These are phyloP conservation scores for Drosophila triauraria DNA, from an alignment of 1,140 invertebrate genomes.

Conservation along the genomic window DNA sequence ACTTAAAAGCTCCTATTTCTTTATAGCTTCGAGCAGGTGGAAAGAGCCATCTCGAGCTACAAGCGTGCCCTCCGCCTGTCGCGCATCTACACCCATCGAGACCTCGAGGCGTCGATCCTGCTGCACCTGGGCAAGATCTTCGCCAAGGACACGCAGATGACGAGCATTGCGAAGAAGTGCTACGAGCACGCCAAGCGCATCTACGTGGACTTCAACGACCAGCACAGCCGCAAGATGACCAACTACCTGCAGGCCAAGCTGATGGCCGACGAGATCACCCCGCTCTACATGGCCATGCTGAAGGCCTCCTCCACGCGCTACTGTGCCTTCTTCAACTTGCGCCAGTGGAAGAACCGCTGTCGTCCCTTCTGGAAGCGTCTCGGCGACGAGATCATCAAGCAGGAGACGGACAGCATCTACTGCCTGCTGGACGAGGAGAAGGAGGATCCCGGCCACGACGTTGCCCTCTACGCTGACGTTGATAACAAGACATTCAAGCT, in stretches of 20 bases:
- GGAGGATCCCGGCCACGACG: conserved; percentile 32
- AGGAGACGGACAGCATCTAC: conserved; percentile 65
- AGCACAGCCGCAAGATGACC: conserved; percentile 62
- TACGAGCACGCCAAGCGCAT: conserved; percentile 73
- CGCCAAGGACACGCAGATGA: conserved; percentile 53
- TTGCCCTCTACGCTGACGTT: conserved; percentile 10
- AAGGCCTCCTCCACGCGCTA: conserved; percentile 58
- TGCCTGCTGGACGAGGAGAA: conserved; percentile 71
- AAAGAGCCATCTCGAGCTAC: conserved; percentile 57
- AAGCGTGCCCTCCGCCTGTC: conserved; percentile 61
- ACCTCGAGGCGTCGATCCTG: conserved; percentile 61
- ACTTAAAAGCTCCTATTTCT: too few relatives aligned
- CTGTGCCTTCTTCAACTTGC: conserved; percentile 74
- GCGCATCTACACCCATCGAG: conserved; percentile 38
- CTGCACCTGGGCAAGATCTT: conserved; percentile 71
- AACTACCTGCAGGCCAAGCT: conserved; percentile 73
- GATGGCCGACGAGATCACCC: conserved; percentile 74
- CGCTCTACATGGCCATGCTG: conserved; percentile 76
- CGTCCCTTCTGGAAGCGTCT: conserved; percentile 68
- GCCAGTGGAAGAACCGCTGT: conserved; percentile 79
- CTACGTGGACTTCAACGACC: conserved; percentile 74
- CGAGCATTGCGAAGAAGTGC: conserved; percentile 64
- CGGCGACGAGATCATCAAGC: conserved; percentile 59
- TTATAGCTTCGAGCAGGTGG: conserved; percentile 44
- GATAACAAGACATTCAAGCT: conserved; percentile 55